Conservation (phyloP, 1,140 invertebrate species). For the Heliothis virescens region DNA sequence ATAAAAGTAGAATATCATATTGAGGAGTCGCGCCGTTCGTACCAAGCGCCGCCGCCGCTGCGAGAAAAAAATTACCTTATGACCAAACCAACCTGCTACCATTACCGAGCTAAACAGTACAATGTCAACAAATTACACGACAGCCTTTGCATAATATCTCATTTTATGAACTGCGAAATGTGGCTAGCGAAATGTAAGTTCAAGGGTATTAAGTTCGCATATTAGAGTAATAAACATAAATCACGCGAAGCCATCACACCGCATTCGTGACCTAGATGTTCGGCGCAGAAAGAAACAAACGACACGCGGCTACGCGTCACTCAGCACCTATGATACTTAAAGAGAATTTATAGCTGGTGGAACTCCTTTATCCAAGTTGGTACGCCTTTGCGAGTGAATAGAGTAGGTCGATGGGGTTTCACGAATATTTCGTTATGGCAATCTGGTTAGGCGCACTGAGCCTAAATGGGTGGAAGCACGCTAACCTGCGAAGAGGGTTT, state of each 20-base stretch:
- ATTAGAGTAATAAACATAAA: slow-evolving; percentile 46
- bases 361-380: slow-evolving; percentile 65
- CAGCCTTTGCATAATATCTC: slow-evolving; percentile 64
- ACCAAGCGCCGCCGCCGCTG: slow-evolving; percentile 70
- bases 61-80: slow-evolving; percentile 80
- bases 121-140: slow-evolving; percentile 65
- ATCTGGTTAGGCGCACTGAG: slow-evolving; percentile 82
- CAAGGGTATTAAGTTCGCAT: slow-evolving; percentile 53
- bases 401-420: slow-evolving; percentile 76
- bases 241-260: slow-evolving; percentile 21
- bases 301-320: slow-evolving; percentile 55
- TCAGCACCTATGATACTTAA: slow-evolving; percentile 72
- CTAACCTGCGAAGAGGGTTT: slow-evolving; percentile 82
- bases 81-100: slow-evolving; percentile 70
- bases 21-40: slow-evolving; percentile 70
- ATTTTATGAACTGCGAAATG: slow-evolving; percentile 54
- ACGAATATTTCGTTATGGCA: slow-evolving; percentile 80
- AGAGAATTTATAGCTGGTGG: slow-evolving; percentile 65
- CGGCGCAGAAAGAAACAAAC: slow-evolving; percentile 56
- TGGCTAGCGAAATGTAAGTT: slow-evolving; percentile 49
- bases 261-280: slow-evolving; percentile 57
- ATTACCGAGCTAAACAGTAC: slow-evolving; percentile 61
- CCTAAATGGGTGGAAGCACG: slow-evolving; percentile 80
- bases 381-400: slow-evolving; percentile 60
- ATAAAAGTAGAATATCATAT: slow-evolving; percentile 79